A percentile compares a stretch with the other conserved stretches of the same genome.
Evolutionary conservation across 2,888 invertebrate species (phyloP).

Genomic region (Cerastis rubricosa): DNA sequence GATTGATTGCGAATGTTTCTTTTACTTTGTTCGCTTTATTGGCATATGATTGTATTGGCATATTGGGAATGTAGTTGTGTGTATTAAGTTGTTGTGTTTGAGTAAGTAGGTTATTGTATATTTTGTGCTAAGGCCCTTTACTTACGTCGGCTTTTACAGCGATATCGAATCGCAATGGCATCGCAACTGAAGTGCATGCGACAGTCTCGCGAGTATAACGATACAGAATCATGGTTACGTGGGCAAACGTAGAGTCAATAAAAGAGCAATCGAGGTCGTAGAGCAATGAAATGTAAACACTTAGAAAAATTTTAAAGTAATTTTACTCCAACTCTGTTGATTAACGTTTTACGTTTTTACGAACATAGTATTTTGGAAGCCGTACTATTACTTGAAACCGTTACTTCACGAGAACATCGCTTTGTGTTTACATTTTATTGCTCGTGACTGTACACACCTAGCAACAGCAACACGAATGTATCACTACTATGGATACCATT

Average conservation of each 20-base stretch:
- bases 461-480: not conserved
- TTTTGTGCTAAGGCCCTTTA: not conserved
- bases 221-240: not conserved
- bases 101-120: not conserved
- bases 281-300: not conserved
- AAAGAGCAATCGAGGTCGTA: too few relatives aligned
- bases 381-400: not conserved
- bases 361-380: not conserved
- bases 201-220: not conserved
- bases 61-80: slow-evolving; percentile 22
- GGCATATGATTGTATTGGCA: slow-evolving; percentile 48
- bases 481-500: not conserved
- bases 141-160: not conserved
- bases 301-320: not conserved
- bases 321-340: not conserved
- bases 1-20: slow-evolving; percentile 57
- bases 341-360: not conserved
- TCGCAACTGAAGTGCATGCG: not conserved
- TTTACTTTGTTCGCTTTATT: slow-evolving; percentile 39
- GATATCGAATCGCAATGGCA: not conserved
- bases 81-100: slow-evolving; percentile 24
- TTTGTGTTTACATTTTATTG: not conserved
- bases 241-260: not conserved
- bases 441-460: not conserved
- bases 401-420: not conserved